phyloP scores from a whole-genome alignment of 2,888 invertebrate species.

The Julus scanicus region DNA sequence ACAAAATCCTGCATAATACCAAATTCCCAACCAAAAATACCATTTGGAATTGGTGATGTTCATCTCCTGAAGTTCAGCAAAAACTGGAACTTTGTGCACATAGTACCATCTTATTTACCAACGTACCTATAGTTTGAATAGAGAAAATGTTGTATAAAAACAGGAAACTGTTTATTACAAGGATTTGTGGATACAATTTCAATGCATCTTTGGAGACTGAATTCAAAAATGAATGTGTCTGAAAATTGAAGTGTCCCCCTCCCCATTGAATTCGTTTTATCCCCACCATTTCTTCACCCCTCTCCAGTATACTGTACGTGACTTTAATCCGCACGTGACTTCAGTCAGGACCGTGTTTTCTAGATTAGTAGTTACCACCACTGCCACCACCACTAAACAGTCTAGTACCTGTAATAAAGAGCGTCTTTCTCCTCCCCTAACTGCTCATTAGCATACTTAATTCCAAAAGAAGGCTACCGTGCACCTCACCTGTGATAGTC shows the following conservation, averaged over 20 bases:
- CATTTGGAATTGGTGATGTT: too few species aligned
- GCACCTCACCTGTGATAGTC: background rate
- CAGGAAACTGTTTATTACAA: too few species aligned
- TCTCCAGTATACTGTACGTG: background rate
- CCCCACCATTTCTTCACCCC: background rate
- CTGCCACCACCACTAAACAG: constrained; percentile 1
- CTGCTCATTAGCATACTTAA: constrained; percentile 29
- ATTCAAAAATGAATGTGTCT: constrained; percentile 13
- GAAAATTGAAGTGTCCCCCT: background rate
- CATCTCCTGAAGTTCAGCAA: too few species aligned
- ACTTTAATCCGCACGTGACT: constrained; percentile 43
- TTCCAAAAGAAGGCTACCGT: background rate
- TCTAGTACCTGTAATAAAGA: background rate
- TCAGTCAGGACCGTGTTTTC: background rate
- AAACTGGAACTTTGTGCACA: too few species aligned
- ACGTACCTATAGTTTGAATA: too few species aligned
- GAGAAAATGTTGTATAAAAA: too few species aligned
- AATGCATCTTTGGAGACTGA: background rate
- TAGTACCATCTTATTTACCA: too few species aligned
- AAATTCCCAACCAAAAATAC: too few species aligned
- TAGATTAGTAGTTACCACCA: background rate
- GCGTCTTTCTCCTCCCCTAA: background rate
- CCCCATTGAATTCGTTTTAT: background rate
- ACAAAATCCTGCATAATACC: too few species aligned
- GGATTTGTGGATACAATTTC: background rate